A percentile compares a stretch with the other conserved stretches of the same genome.
Conservation (phyloP, 2,797 vertebrate species). For the Meda fulgida region DNA sequence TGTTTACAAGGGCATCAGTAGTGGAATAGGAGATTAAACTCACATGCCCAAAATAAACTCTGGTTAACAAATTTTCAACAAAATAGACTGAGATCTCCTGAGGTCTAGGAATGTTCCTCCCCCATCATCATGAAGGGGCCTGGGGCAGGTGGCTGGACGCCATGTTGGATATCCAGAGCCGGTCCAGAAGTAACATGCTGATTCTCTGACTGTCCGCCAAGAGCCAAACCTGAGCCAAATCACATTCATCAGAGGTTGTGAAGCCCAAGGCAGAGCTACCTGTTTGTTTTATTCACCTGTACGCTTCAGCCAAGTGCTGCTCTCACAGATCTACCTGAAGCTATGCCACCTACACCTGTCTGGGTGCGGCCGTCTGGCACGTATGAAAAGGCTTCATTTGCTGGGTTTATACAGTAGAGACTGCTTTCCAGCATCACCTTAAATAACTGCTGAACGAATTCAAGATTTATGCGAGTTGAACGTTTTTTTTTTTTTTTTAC, state of each 20-base stretch:
- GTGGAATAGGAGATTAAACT: background rate
- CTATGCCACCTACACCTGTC: constrained; percentile 38
- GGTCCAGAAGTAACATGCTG: constrained; percentile 53
- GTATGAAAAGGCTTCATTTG: constrained; percentile 3
- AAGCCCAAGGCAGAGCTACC: constrained; percentile 25
- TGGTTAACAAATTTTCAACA: background rate
- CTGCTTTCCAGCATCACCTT: constrained; percentile 38
- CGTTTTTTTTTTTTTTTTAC: no score
- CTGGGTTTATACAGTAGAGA: background rate
- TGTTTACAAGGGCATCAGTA: background rate
- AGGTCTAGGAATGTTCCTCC: constrained; percentile 27
- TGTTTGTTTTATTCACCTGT: constrained; percentile 33
- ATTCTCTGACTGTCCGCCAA: constrained; percentile 27
- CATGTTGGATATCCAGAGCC: constrained; percentile 58
- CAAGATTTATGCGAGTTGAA: constrained; percentile 36
- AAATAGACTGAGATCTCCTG: constrained; percentile 4
- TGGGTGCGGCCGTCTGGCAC: constrained; percentile 25
- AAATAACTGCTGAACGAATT: constrained; percentile 38
- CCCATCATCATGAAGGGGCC: constrained; percentile 43
- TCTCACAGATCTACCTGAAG: constrained; percentile 26
- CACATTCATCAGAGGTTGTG: constrained; percentile 2
- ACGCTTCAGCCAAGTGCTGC: constrained; percentile 18
- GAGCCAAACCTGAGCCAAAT: constrained; percentile 21
- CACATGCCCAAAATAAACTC: constrained; percentile 13
- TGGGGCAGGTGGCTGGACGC: constrained; percentile 56